Base-by-base conservation (phyloP, 92 coral and sea anemone genomes). In the Desmophyllum pertusum region DNA sequence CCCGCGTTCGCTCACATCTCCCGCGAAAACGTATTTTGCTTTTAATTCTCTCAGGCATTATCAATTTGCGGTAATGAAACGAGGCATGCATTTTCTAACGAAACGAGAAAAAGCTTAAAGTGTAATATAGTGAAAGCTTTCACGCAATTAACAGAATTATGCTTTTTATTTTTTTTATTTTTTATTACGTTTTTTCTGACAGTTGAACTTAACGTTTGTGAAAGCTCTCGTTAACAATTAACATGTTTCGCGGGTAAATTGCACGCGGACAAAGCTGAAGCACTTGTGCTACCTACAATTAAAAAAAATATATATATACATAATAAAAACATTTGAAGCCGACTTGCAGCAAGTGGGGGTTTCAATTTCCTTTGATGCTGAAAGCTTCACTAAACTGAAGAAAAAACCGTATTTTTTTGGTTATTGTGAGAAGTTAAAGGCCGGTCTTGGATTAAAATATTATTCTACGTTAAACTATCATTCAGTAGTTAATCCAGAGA, bases 121-220 rank as follows among this genome's bases (percentile, higher is more conserved):
- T 80, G 84, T 43, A 36, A 80, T 67, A 68, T 43, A 36, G 39
- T 25, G 21, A 61, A 81, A 70, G 62, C 86, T 57, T 81, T 71
- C 36, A 81, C 23, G 21, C 50, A 36, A 81, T 81, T 81, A 69
- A 57, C 55, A 52, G 65, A 71, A 55, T 27, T 38, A 53, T 45
- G 57, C 42, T 66, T 66, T n/a, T n/a, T n/a, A n/a, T n/a, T n/a
- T n/a, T n/a, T n/a, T n/a, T n/a, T n/a, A n/a, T n/a, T n/a, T n/a
- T n/a, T 65, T 38, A 63, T 31, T 79, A 36, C 67, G 39, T 36
- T 51, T 5, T 51, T 37, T 80, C 65, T 65, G 38, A 27, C 55
- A 23, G 76, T 39, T 75, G 13, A 69, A 14, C 46, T 69, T 23
- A 36, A 70, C 51, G 59, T 78, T 78, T 61, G 29, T 78, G 70